Conservation (phyloP, 1,140 invertebrate genomes). For the Drosophila sturtevanti region DNA sequence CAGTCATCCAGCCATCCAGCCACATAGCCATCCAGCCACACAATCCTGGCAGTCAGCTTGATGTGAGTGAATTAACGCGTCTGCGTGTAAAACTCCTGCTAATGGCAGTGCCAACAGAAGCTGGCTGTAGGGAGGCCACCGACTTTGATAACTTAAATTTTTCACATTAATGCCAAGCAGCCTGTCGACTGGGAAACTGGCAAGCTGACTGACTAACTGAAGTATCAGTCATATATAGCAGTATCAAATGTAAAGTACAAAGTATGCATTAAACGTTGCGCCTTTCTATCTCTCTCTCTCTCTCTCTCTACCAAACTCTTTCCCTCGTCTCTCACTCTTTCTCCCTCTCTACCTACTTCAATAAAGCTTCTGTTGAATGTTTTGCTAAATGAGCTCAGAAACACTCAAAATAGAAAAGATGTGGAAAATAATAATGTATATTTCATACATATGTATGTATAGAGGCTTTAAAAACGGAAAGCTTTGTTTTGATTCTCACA, state of each 20-base stretch:
- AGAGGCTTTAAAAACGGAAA: too few relatives aligned
- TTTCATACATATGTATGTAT: too few relatives aligned
- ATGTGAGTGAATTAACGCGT: slow-evolving; percentile 74
- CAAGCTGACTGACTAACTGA: slow-evolving; percentile 18
- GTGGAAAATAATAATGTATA: not conserved
- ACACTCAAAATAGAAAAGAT: not conserved
- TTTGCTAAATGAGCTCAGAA: slow-evolving; percentile 1
- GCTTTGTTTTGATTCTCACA: too few relatives aligned
- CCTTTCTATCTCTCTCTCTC: not conserved
- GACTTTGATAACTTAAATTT: slow-evolving; percentile 65
- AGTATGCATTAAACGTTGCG: slow-evolving; percentile 20
- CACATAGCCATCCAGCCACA: not conserved
- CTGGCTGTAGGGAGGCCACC: slow-evolving; percentile 14
- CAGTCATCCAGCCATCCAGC: not conserved
- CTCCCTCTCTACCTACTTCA: too few relatives aligned
- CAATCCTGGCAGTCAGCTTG: slow-evolving; percentile 31
- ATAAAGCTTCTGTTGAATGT: not conserved
- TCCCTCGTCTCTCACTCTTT: too few relatives aligned
- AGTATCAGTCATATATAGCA: slow-evolving; percentile 16
- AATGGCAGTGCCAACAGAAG: slow-evolving; percentile 65
- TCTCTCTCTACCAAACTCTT: too few relatives aligned
- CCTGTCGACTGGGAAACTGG: slow-evolving; percentile 6
- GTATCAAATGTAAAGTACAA: not conserved
- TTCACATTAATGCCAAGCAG: slow-evolving; percentile 47
- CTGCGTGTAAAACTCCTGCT: slow-evolving; percentile 56